These are phyloP conservation scores for Enteromius trimaculatus DNA, from an alignment of 2,797 vertebrate genomes.

Conservation along the genomic window DNA sequence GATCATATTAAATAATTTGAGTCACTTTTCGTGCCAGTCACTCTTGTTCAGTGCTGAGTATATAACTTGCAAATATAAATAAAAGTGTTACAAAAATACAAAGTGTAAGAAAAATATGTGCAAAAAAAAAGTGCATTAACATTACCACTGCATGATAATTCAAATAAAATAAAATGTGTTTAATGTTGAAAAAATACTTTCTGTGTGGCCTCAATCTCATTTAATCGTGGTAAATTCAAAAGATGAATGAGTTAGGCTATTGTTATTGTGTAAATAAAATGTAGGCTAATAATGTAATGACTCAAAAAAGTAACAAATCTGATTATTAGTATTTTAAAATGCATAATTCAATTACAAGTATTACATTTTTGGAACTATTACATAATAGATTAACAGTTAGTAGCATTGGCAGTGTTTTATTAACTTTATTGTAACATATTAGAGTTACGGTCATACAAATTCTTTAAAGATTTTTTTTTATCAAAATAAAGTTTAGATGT, in stretches of 20 bases:
- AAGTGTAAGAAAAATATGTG: not conserved
- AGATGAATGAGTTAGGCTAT: not conserved
- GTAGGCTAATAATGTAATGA: not conserved
- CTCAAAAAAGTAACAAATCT: not conserved
- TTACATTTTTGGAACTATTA: not conserved
- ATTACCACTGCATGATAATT: not conserved
- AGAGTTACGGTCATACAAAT: not conserved
- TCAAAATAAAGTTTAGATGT: not conserved
- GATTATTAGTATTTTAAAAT: not conserved
- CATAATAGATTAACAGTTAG: not conserved
- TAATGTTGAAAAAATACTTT: not conserved
- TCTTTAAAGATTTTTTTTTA: not conserved
- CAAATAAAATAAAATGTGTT: not conserved
- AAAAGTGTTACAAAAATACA: not conserved
- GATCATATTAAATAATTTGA: not conserved
- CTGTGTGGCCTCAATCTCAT: not conserved
- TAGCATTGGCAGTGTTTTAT: not conserved
- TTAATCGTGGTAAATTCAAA: not conserved
- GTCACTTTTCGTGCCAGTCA: constrained; percentile 14
- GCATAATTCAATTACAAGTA: not conserved
- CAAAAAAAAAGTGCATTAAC: not conserved
- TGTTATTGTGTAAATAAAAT: not conserved
- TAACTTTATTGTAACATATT: not conserved
- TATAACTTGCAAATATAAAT: not conserved
- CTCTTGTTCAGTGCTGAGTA: too few species aligned